A percentile compares a stretch with the other conserved stretches of the same genome.
Evolutionary conservation across 2,888 invertebrate species (phyloP).

Genomic region (Pyralis farinalis): DNA sequence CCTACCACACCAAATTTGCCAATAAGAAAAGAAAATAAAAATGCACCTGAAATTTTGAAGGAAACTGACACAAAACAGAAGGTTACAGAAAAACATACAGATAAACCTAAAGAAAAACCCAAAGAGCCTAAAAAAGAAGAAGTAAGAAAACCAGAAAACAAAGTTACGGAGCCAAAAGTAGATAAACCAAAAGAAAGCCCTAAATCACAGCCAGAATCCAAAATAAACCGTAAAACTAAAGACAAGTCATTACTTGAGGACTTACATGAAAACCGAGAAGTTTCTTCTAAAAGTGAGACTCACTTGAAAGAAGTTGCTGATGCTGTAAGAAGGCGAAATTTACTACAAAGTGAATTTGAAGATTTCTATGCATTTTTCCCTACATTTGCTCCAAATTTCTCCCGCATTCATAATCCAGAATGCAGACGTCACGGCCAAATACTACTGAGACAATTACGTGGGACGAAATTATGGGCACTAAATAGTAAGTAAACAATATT

Average conservation of each 20-base stretch:
- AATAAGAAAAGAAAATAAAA: conserved; percentile 12
- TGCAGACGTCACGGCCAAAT: conserved; percentile 86
- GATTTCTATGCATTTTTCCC: conserved; percentile 84
- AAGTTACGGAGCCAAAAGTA: conserved; percentile 23
- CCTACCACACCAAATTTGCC: conserved; percentile 6
- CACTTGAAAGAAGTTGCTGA: conserved; percentile 58
- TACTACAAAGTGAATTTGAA: conserved; percentile 79
- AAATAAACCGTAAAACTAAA: conserved; percentile 29
- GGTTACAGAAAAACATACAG: conserved; percentile 4
- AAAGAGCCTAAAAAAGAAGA: conserved; percentile 17
- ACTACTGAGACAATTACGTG: conserved; percentile 84
- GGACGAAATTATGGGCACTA: conserved; percentile 86
- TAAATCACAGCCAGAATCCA: conserved; percentile 26
- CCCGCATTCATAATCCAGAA: conserved; percentile 82
- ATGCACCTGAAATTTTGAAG: conserved; percentile 13
- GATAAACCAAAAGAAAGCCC: conserved; percentile 22
- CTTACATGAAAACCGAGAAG: conserved; percentile 31
- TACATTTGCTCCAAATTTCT: conserved; percentile 85
- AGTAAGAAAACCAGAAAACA: conserved; percentile 25
- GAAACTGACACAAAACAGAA: conserved; percentile 12
- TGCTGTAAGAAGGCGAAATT: conserved; percentile 59
- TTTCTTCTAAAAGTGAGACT: conserved; percentile 36
- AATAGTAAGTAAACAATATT: conserved; percentile 83
- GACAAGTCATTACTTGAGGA: conserved; percentile 31
- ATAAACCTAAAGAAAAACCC: not conserved